These are phyloP conservation scores for Ephydatia muelleri DNA, from an alignment of 37 sponge, comb jelly and placozoan species.

Conservation along the genomic window DNA sequence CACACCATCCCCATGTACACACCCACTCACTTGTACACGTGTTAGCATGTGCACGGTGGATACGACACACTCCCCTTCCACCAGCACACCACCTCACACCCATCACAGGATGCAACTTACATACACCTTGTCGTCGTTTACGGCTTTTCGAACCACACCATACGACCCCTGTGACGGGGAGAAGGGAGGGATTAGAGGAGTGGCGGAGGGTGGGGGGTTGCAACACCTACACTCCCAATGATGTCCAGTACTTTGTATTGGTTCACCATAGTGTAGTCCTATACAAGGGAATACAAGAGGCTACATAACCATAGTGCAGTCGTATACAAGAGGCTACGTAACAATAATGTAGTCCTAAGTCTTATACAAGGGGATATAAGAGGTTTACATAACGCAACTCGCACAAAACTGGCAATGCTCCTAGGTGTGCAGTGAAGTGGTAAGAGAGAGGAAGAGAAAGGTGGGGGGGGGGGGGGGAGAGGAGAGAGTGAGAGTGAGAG, in stretches of 20 bases:
- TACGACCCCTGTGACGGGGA: constrained; percentile 53
- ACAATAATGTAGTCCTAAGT: not conserved
- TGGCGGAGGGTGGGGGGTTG: not conserved
- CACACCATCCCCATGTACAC: not conserved
- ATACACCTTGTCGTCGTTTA: constrained; percentile 37
- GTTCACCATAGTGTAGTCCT: constrained; percentile 67
- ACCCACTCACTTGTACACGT: too few relatives aligned
- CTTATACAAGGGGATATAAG: too few relatives aligned
- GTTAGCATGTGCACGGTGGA: too few relatives aligned
- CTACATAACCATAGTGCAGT: not conserved
- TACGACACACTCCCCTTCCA: too few relatives aligned
- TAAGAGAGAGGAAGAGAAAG: not conserved
- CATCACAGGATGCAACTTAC: constrained; percentile 58
- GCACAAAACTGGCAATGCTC: too few relatives aligned
- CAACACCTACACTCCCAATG: constrained; percentile 67
- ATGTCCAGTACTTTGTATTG: constrained; percentile 75
- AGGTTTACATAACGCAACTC: too few relatives aligned
- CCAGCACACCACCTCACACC: not conserved
- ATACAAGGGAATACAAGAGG: not conserved
- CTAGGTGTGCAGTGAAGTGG: not conserved
- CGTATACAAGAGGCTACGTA: not conserved
- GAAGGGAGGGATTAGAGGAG: not conserved
- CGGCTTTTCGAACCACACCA: constrained; percentile 67
- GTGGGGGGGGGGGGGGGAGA: not conserved
- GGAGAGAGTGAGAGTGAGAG: not conserved